Evolutionary conservation across 1,140 invertebrate species (phyloP).

Genomic region (Dinothrombium tinctorium): DNA sequence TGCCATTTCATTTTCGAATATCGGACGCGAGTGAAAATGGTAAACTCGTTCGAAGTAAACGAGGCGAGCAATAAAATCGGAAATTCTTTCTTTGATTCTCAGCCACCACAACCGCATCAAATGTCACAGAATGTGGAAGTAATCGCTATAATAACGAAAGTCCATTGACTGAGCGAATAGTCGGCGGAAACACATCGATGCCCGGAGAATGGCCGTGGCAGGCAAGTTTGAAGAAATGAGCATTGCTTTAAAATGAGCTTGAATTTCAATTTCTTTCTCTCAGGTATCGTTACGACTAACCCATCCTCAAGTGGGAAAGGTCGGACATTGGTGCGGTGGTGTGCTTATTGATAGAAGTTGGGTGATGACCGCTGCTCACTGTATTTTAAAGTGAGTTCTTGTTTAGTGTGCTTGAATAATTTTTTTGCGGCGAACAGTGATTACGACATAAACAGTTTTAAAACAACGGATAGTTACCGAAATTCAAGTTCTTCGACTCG

Average conservation of each 20-base stretch:
- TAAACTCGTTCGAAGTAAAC: no score
- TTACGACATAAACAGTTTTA: no score
- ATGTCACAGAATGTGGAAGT: conserved; percentile 13
- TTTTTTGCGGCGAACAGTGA: background rate
- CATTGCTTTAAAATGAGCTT: background rate
- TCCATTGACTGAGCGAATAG: conserved; percentile 36
- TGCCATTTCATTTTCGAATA: no score
- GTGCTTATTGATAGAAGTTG: conserved; percentile 56
- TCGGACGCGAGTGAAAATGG: no score
- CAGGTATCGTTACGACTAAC: conserved; percentile 62
- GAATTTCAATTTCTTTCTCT: background rate
- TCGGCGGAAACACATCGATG: conserved; percentile 47
- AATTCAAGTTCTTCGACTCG: background rate
- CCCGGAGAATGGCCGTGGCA: conserved; percentile 65
- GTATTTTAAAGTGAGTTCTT: conserved; percentile 54
- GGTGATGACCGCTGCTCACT: conserved; percentile 73
- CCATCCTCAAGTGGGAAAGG: conserved; percentile 62
- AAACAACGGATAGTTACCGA: no score
- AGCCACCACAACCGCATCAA: no score
- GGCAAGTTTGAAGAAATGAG: conserved; percentile 20
- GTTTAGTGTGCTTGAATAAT: background rate
- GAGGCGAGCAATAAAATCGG: no score
- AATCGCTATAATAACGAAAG: conserved; percentile 14
- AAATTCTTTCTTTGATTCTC: no score
- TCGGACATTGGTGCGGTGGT: conserved; percentile 78